Conservation (phyloP, 2,888 invertebrate species). For the Chironomus tentans region DNA sequence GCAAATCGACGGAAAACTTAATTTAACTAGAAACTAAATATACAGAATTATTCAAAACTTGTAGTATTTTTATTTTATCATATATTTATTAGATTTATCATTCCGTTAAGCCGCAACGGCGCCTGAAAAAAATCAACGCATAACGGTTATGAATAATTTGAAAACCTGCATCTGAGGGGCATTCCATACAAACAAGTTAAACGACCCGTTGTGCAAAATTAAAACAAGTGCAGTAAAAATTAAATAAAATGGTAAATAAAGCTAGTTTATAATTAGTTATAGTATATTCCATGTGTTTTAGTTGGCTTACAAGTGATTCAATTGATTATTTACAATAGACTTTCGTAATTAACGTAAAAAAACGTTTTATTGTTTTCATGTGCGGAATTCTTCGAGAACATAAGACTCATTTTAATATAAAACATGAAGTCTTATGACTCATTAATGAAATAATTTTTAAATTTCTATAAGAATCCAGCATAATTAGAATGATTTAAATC, state of each 20-base stretch:
- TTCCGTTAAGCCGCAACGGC: no score
- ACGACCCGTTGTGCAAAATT: no score
- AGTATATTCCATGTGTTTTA: neutral
- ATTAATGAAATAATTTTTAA: neutral
- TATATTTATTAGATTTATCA: no score
- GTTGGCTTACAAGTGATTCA: neutral
- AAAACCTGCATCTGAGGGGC: no score
- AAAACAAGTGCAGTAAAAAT: neutral
- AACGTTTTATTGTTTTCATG: neutral
- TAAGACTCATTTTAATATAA: conserved; percentile 6
- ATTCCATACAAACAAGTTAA: no score
- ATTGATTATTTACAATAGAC: neutral
- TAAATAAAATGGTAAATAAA: neutral
- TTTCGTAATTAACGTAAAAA: neutral
- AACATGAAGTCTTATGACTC: neutral
- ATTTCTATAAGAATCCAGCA: neutral
- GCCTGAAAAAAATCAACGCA: no score
- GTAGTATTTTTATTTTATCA: no score
- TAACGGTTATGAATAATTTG: no score
- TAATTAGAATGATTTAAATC: no score
- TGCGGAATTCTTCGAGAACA: conserved; percentile 19
- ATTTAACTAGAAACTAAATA: no score
- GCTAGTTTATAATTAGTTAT: neutral
- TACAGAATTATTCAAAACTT: no score
- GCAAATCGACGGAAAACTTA: no score